Evolutionary conservation across 2,888 invertebrate genomes (phyloP), one percentile per base, ranked within the genome.

Genomic region (Andrena hattorfiana): DNA sequence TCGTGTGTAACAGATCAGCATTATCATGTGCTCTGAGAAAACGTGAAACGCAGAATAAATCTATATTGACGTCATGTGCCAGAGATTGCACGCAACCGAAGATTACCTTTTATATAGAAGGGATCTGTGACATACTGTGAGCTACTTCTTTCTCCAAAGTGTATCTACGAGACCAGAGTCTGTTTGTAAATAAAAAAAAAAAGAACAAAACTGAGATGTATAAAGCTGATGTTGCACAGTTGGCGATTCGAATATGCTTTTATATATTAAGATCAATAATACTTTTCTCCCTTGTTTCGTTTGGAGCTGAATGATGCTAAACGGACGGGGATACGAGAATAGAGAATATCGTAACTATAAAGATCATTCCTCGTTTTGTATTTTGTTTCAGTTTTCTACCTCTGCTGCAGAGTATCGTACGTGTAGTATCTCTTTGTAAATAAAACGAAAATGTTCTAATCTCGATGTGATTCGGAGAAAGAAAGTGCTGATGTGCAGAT

Each of bases 121-220:
- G 70, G 54, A 77, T 84, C 76, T 81, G 73, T 84, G 84, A 87
- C 77, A 83, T 59, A 81, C 70, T 81, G 77, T 63, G 69, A 84
- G 78, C 81, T 81, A 85, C 59, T 89, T 86, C 85, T 84, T 89
- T 89, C 87, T 89, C 89, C 84, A 82, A 85, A 85, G 76, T 89
- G 75, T 87, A 85, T 84, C 72, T 85, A 79, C 48, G 70, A 62
- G 59, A 72, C 63, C 51, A 75, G 51, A 76, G 30, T 66, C 67
- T 69, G 76, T 76, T 72, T 89, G 89, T 89, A 89, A 85, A 89
- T 89, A 89, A 85, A 83, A n/a, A 35, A 28, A 35, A 35, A 51
- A 54, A 8, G 6, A 35, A 42, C 5, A 5, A 48, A 51, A 69
- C 54, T 49, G 30, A 78, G 54, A 60, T 77, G 80, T 83, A 79